These are phyloP conservation scores for Chaenogobius annularis DNA, from an alignment of 2,113 vertebrate species.

Conservation along the genomic window DNA sequence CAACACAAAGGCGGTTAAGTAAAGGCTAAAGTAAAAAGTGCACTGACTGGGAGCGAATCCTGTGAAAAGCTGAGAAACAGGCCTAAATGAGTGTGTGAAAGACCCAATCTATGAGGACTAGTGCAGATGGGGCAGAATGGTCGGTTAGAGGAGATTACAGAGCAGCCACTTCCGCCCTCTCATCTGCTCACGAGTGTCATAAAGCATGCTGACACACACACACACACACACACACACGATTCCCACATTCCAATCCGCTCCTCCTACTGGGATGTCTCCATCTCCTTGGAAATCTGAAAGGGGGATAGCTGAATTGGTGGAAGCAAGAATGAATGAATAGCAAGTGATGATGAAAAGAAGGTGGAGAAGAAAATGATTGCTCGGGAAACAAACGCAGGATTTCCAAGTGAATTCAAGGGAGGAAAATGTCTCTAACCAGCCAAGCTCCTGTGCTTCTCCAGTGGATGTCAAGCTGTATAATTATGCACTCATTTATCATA, in stretches of 20 bases:
- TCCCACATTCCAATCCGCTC: constrained; percentile 66
- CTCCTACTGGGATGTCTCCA: constrained; percentile 68
- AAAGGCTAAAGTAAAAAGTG: constrained; percentile 63
- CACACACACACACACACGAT: constrained; percentile 36
- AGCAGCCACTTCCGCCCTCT: constrained; percentile 71
- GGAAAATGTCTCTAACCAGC: constrained; percentile 38
- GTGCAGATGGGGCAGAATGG: constrained; percentile 64
- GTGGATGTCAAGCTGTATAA: constrained; percentile 69
- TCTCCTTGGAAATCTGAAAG: constrained; percentile 60
- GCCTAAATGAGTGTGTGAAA: constrained; percentile 64
- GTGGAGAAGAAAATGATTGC: constrained; percentile 56
- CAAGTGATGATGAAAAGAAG: constrained; percentile 66
- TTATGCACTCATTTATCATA: constrained; percentile 71
- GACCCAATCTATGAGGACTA: constrained; percentile 51
- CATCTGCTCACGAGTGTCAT: constrained; percentile 65
- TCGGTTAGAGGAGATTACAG: constrained; percentile 71
- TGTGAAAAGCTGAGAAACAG: constrained; percentile 57
- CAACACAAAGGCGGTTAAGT: constrained; percentile 51
- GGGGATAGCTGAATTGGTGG: constrained; percentile 42
- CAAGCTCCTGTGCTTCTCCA: constrained; percentile 56
- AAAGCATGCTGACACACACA: constrained; percentile 48
- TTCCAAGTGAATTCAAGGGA: constrained; percentile 57
- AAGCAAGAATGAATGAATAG: constrained; percentile 61
- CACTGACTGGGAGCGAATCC: constrained; percentile 36
- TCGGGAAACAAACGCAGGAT: constrained; percentile 59